Evolutionary conservation across 2,888 invertebrate species (phyloP), one percentile per base, ranked within the genome.

Genomic region (Tryphoninae sp.): DNA sequence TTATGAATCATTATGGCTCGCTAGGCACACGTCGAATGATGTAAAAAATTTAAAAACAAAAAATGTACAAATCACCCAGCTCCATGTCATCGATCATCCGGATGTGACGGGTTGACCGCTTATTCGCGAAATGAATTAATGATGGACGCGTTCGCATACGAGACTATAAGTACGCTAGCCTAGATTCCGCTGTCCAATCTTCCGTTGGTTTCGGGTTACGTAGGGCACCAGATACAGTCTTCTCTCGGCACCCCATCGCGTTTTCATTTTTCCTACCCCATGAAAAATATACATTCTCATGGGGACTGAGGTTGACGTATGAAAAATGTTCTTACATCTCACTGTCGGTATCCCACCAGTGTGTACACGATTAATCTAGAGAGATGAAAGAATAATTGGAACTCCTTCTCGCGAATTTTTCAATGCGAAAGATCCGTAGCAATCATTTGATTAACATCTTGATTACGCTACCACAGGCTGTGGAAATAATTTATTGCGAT

Each of bases 61-160:
- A 59, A 77, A 49, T 53, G 19, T 8, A 22, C 68, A 22, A 9
- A 69, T 72, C 49, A 49, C 53, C 53, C 62, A 72, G 16, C 40
- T 40, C 65, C 40, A 11, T 22, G 23, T 42, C 42, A 79, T 82
- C 61, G 72, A 82, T 82, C 75, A 82, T 67, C 62, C 61, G 26
- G 13, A 61, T 62, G 62, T 22, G 75, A 82, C 72, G 55, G 82
- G 71, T 68, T 82, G 80, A 80, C 72, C 80, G 72, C 75, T 82
- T 68, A 72, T 82, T 82, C 82, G 75, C 61, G 26, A 76, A 72
- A 78, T 76, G 75, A 82, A 82, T 79, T 72, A 76, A 80, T 80
- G 78, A 72, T 62, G 23, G 53, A 45, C 55, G 26, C 33, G 42
- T 42, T 49, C 51, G n/a, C 51, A 53, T 22, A 8, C 26, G 13